A percentile compares a stretch with the other conserved stretches of the same genome.
phyloP scores from a whole-genome alignment of 2,888 invertebrate genomes.

The Himalopsyche japonica region DNA sequence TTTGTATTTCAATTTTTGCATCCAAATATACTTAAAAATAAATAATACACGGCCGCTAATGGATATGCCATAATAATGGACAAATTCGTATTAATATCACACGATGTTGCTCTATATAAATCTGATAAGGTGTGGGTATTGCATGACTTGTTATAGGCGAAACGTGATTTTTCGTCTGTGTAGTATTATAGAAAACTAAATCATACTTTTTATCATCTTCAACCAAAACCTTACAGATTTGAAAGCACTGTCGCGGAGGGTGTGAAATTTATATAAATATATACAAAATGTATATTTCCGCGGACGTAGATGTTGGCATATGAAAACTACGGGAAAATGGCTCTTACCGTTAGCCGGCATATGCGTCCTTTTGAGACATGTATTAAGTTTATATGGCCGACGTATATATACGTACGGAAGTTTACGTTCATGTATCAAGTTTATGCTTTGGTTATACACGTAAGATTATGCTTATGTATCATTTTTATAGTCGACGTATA shows the following conservation, averaged over 20 bases:
- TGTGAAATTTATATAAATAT: constrained; percentile 39
- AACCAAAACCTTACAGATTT: background rate
- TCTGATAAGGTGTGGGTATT: too few relatives aligned
- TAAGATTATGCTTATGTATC: constrained; percentile 6
- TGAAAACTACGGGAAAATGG: constrained; percentile 17
- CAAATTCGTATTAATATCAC: too few relatives aligned
- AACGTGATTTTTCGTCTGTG: too few relatives aligned
- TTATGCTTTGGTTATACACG: constrained; percentile 8
- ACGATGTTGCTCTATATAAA: too few relatives aligned
- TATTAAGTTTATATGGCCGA: constrained; percentile 25
- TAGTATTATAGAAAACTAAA: too few relatives aligned
- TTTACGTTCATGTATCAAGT: constrained; percentile 1
- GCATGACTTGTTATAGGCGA: too few relatives aligned
- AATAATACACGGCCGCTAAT: too few relatives aligned
- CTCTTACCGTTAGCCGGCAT: constrained; percentile 15
- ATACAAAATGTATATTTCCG: constrained; percentile 36
- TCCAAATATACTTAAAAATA: too few relatives aligned
- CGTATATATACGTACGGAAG: background rate
- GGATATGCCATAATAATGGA: too few relatives aligned
- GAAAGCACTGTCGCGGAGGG: background rate
- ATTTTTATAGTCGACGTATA: background rate
- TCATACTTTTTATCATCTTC: background rate
- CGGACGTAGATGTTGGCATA: constrained; percentile 27
- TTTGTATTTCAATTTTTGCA: too few relatives aligned
- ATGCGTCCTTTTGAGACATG: constrained; percentile 29